phyloP scores from a whole-genome alignment of 2,113 vertebrate species.

The Halcyon senegalensis region DNA sequence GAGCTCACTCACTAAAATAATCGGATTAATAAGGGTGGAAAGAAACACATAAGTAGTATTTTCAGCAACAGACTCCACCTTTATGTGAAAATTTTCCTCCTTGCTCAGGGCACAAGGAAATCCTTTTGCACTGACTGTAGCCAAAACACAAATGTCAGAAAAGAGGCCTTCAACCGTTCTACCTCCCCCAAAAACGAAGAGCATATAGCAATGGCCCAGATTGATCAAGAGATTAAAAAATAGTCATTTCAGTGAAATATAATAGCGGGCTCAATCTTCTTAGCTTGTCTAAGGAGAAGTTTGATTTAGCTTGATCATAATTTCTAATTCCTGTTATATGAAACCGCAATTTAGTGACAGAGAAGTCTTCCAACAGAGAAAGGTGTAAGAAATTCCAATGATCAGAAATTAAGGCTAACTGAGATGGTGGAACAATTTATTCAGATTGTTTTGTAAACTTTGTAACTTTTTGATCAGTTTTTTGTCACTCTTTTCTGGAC shows the following conservation, averaged over 20 bases:
- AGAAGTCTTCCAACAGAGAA: not conserved
- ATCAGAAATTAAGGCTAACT: not conserved
- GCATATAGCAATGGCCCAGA: not conserved
- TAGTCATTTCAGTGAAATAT: not conserved
- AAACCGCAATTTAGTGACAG: not conserved
- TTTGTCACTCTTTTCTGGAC: not conserved
- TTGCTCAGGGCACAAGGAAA: not conserved
- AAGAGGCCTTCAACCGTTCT: not conserved
- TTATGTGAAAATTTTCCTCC: not conserved
- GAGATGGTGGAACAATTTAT: not conserved
- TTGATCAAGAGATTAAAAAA: not conserved
- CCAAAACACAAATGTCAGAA: not conserved
- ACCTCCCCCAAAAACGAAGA: not conserved
- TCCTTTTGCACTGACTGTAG: not conserved
- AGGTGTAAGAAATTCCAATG: not conserved
- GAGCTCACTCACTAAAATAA: not conserved
- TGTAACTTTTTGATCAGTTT: not conserved
- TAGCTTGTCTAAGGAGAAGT: not conserved
- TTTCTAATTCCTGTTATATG: not conserved
- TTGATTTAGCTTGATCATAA: not conserved
- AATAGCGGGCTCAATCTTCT: not conserved
- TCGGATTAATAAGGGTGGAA: not conserved
- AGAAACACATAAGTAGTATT: not conserved
- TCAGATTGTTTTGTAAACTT: not conserved
- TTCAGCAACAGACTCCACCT: not conserved